These are phyloP conservation scores for Calephelis perditalis DNA, from an alignment of 2,888 invertebrate species.

Conservation along the genomic window DNA sequence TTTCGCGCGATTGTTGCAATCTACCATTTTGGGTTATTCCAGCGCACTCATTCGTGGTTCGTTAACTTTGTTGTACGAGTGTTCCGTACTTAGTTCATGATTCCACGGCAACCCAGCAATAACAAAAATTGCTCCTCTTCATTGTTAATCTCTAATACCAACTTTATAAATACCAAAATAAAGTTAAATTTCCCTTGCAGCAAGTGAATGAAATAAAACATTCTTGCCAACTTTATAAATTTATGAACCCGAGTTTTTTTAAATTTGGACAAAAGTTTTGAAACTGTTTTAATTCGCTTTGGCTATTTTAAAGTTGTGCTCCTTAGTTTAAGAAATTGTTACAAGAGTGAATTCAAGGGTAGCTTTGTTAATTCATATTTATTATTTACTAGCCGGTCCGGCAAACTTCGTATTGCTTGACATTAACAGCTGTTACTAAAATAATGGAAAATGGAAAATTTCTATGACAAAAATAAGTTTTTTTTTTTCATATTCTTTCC, in stretches of 20 bases:
- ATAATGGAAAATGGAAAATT: too few relatives aligned
- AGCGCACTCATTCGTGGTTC: conserved; percentile 67
- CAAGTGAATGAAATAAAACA: conserved; percentile 3
- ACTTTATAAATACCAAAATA: background rate
- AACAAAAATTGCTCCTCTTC: conserved; percentile 32
- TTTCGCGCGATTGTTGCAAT: conserved; percentile 69
- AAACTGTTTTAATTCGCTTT: conserved; percentile 2
- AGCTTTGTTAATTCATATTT: too few relatives aligned
- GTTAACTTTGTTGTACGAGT: conserved; percentile 70
- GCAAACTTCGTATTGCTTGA: too few relatives aligned
- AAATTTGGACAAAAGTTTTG: background rate
- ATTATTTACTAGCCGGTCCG: too few relatives aligned
- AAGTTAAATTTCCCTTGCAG: background rate
- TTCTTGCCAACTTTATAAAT: conserved; percentile 12
- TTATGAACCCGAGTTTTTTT: conserved; percentile 7
- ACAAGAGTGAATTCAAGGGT: too few relatives aligned
- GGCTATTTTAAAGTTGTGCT: background rate
- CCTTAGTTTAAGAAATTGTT: too few relatives aligned
- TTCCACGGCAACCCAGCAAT: conserved; percentile 38
- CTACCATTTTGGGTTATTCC: conserved; percentile 60
- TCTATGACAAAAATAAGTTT: too few relatives aligned
- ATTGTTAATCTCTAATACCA: background rate
- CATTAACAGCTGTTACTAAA: too few relatives aligned
- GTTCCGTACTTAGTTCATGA: conserved; percentile 61
- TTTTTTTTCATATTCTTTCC: too few relatives aligned